Evolutionary conservation across 2,888 invertebrate species (phyloP).

Genomic region (Pyrrhosoma nymphula): DNA sequence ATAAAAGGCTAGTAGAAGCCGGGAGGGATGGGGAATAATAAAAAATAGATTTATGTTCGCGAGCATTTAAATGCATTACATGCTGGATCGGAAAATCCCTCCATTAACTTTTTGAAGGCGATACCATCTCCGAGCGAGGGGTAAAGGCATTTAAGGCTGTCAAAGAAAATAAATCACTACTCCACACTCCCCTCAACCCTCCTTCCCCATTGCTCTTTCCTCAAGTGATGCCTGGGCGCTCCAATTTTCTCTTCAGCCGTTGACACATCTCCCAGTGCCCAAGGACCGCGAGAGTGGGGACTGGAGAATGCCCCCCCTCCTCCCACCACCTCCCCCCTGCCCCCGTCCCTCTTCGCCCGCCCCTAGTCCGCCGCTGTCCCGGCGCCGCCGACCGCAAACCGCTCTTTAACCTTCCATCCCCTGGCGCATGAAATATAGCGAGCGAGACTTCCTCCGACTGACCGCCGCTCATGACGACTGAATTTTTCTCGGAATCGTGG

Average conservation of each 20-base stretch:
- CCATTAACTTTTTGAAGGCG: conserved; percentile 58
- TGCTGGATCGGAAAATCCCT: conserved; percentile 62
- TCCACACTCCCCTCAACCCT: background rate
- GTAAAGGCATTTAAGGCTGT: conserved; percentile 53
- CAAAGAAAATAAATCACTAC: conserved; percentile 59
- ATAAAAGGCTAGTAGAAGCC: background rate
- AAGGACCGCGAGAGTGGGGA: background rate
- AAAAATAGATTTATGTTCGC: conserved; percentile 46
- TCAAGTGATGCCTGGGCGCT: conserved; percentile 38
- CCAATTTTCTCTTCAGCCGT: conserved; percentile 61
- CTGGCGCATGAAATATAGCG: background rate
- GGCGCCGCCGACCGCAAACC: background rate
- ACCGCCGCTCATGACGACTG: background rate
- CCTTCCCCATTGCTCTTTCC: background rate
- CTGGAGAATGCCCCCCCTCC: background rate
- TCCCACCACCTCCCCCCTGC: too few relatives aligned
- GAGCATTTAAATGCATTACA: conserved; percentile 65
- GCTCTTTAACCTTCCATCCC: background rate
- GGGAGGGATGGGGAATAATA: background rate
- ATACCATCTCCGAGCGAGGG: conserved; percentile 41
- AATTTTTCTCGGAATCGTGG: background rate
- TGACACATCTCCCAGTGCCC: conserved; percentile 32
- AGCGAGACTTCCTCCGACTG: background rate
- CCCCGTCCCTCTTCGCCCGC: background rate
- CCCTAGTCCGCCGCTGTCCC: background rate